Percentiles rank a stretch among this genome's conserved stretches.
phyloP scores from a whole-genome alignment of 2,113 vertebrate species.

The Anguilla japonica region DNA sequence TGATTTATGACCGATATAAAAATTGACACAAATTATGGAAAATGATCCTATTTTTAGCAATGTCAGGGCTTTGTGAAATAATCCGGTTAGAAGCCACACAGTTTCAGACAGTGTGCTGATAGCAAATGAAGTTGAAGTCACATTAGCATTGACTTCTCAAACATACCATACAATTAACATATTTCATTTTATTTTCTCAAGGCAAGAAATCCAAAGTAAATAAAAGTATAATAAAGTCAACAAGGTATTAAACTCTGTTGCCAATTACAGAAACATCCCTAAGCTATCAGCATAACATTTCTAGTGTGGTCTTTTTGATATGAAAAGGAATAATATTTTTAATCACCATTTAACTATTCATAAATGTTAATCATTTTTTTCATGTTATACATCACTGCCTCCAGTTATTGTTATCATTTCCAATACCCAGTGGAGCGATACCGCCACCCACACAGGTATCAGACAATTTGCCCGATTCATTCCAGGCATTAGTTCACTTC shows the following conservation, averaged over 20 bases:
- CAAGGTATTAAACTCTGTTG: conserved; percentile 16
- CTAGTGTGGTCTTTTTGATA: conserved; percentile 6
- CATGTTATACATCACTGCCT: conserved; percentile 10
- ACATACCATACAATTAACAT: background rate
- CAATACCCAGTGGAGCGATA: background rate
- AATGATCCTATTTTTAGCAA: background rate
- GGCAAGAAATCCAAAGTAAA: background rate
- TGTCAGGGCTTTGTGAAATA: background rate
- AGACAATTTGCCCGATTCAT: background rate
- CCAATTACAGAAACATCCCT: conserved; percentile 18
- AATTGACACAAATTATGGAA: background rate
- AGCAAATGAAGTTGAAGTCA: background rate
- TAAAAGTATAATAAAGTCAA: conserved; percentile 22
- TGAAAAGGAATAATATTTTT: conserved; percentile 20
- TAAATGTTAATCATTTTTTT: conserved; percentile 10
- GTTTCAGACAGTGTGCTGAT: background rate
- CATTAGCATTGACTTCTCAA: background rate
- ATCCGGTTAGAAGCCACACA: background rate
- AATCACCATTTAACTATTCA: background rate
- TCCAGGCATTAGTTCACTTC: background rate
- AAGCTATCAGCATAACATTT: conserved; percentile 8
- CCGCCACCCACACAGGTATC: conserved; percentile 6
- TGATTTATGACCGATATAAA: background rate
- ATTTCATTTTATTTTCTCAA: background rate
- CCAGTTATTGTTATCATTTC: conserved; percentile 20